Evolutionary conservation across 1,140 invertebrate genomes (phyloP), one percentile per base, ranked within the genome.

Genomic region (Pogonomyrmex barbatus): DNA sequence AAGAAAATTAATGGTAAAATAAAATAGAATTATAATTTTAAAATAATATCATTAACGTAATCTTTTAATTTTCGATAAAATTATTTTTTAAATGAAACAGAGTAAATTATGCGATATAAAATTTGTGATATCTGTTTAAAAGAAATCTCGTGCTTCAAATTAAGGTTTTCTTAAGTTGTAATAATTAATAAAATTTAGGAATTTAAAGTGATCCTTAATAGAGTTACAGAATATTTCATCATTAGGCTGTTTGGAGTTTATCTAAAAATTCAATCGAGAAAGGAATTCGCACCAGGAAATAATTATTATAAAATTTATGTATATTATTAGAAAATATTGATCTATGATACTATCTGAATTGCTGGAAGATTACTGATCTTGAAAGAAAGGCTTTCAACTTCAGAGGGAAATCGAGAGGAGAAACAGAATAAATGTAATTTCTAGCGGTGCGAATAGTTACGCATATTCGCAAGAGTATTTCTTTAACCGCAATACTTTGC

Each of bases 351-450:
- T 54, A 42, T 76, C 54, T 60, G 39, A 45, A 45, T 62, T 60
- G 6, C 42, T 30, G 14, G 45, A 47, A 60, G 75, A 62, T 62
- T 62, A 42, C 8, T n/a, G 76, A 54, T 50, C 45, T 36, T n/a
- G n/a, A 39, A 58, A 58, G 52, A 73, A 60, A 73, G 42, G 30
- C 47, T 73, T 58, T 81, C 75, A 10, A 47, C 63, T 58, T 65
- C 47, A 2, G 24, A 65, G 47, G 75, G 50, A 63, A 63, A 85
- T 63, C 36, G 50, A 63, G 30, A 79, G 45, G 39, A 17, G 39
- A 63, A 63, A 58, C n/a, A 12, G 50, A 85, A 30, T 50, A 83
- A 67, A 78, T 58, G 83, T 85, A 85, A 78, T 85, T 82, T 67
- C 42, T 78, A 81, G 63, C 58, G 17, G 56, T n/a, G 60, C 60